Conservation (phyloP, 2,797 vertebrate species). For the Galago senegalensis region DNA sequence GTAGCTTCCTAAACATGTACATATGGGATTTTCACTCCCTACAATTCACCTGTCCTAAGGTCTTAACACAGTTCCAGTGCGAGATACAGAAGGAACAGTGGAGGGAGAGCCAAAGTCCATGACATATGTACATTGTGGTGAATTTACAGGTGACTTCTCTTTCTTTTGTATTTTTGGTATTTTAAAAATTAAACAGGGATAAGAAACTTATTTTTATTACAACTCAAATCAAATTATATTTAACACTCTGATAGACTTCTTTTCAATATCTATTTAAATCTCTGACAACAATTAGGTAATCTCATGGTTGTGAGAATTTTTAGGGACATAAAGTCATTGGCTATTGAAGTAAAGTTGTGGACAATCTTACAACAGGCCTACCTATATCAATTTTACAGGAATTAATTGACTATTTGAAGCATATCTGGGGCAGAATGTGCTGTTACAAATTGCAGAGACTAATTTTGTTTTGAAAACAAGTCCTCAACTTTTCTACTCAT, state of each 20-base stretch:
- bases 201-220: neutral
- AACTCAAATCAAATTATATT: neutral
- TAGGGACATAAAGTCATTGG: neutral
- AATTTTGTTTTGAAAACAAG: neutral
- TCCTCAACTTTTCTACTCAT: neutral
- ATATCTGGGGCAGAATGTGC: neutral
- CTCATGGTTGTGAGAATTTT: neutral
- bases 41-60: neutral
- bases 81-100: neutral
- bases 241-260: neutral
- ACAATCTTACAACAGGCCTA: neutral
- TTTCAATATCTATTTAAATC: constrained; percentile 1
- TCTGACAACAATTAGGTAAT: neutral
- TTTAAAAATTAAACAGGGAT: constrained; percentile 6
- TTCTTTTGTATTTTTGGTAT: neutral
- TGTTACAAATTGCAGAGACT: neutral
- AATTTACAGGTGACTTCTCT: neutral
- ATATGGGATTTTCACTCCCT: neutral
- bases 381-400: neutral
- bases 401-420: neutral
- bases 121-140: neutral
- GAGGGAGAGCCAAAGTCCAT: neutral
- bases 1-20: neutral
- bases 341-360: neutral
- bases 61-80: neutral